Percentiles rank a stretch among this genome's conserved stretches.
Evolutionary conservation across 2,797 vertebrate genomes (phyloP).

Genomic region (Pachyuromys duprasi): DNA sequence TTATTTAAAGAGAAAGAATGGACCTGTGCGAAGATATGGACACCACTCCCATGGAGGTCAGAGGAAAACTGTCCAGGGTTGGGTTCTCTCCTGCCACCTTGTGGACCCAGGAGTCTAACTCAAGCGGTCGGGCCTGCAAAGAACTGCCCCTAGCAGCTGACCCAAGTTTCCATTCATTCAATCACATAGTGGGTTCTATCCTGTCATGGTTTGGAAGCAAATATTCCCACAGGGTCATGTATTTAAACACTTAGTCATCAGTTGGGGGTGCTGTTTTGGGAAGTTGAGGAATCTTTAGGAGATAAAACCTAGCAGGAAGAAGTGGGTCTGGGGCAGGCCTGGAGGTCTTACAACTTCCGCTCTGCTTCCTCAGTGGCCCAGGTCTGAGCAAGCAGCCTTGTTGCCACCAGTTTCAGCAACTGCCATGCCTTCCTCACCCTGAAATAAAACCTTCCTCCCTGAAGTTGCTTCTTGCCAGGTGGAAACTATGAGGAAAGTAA

Average conservation of each 20-base stretch:
- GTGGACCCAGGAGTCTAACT: neutral
- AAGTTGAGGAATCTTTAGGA: neutral
- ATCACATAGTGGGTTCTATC: neutral
- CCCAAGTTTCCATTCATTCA: neutral
- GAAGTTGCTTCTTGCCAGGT: neutral
- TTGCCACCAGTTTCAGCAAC: too few species aligned
- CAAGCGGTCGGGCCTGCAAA: neutral
- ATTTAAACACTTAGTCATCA: neutral
- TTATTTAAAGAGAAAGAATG: neutral
- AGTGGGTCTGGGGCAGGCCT: neutral
- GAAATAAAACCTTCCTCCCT: neutral
- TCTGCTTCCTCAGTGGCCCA: neutral
- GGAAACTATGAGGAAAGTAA: neutral
- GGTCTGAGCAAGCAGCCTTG: neutral
- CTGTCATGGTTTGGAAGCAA: neutral
- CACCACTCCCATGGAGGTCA: neutral
- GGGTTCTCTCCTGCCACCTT: constrained; percentile 6
- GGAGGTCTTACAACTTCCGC: neutral
- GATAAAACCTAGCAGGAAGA: neutral
- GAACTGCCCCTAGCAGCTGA: neutral
- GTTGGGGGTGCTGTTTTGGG: neutral
- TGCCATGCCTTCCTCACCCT: neutral
- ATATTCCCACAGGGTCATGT: neutral
- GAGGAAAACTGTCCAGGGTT: neutral
- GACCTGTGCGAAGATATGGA: neutral